Percentiles rank a stretch among this genome's conserved stretches.
phyloP scores from a whole-genome alignment of 1,140 invertebrate genomes.

The Diabrotica virgifera region DNA sequence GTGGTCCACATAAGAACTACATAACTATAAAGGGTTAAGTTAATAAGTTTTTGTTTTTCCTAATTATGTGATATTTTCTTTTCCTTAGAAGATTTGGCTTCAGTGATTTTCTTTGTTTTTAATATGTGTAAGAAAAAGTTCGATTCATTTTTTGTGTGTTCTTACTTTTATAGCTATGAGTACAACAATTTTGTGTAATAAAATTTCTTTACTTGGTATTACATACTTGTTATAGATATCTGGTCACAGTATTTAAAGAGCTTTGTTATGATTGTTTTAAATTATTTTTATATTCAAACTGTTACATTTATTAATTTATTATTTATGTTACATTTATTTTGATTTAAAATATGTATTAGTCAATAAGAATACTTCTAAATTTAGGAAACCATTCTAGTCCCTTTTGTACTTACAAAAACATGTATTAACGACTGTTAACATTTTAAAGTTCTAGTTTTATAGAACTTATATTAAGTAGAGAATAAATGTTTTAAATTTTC shows the following conservation, averaged over 20 bases:
- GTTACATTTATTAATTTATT: not conserved
- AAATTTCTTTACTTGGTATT: not conserved
- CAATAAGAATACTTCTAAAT: not conserved
- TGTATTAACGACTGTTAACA: slow-evolving; percentile 4
- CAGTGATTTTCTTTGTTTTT: too few species aligned
- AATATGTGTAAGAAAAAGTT: too few species aligned
- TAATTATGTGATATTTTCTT: too few species aligned
- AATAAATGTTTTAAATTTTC: slow-evolving; percentile 9
- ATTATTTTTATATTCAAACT: not conserved
- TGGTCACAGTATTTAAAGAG: not conserved
- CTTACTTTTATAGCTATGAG: too few species aligned
- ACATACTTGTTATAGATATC: not conserved
- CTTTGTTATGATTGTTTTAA: not conserved
- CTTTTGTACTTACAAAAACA: slow-evolving; percentile 8
- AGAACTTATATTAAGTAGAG: slow-evolving; percentile 9
- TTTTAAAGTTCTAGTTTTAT: slow-evolving; percentile 10
- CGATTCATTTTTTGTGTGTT: too few species aligned
- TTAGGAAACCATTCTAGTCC: slow-evolving; percentile 3
- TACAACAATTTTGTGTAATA: not conserved
- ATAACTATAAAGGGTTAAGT: too few species aligned
- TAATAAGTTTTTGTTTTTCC: too few species aligned
- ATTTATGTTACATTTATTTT: not conserved
- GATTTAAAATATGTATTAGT: not conserved
- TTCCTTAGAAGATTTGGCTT: too few species aligned
- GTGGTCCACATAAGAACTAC: too few species aligned